These are phyloP conservation scores for Diacarnus erythraeanus DNA, from an alignment of 37 sponge, comb jelly and placozoan species.

Conservation along the genomic window DNA sequence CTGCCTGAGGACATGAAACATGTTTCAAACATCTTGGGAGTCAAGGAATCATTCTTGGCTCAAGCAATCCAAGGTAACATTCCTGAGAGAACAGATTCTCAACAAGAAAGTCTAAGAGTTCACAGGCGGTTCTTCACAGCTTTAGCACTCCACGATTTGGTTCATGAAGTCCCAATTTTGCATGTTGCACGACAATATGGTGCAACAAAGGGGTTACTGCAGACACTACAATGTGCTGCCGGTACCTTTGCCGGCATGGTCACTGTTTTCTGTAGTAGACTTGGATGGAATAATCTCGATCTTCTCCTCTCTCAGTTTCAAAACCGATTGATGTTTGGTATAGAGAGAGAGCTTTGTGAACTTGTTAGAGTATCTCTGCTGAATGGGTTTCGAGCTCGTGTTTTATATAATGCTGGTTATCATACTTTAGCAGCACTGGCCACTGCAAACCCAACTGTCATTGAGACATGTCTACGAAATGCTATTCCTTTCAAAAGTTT, in stretches of 20 bases:
- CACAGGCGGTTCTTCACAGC: constrained; percentile 91
- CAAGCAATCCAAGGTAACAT: constrained; percentile 71
- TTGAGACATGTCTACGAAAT: constrained; percentile 74
- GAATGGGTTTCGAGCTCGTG: constrained; percentile 86
- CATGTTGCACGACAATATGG: constrained; percentile 79
- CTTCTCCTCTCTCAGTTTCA: constrained; percentile 96
- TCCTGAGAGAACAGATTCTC: constrained; percentile 49
- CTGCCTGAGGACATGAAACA: constrained; percentile 80
- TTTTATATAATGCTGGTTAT: constrained; percentile 92
- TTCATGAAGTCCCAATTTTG: constrained; percentile 84
- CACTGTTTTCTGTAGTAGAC: constrained; percentile 88
- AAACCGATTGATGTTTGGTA: constrained; percentile 88
- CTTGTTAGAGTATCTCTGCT: constrained; percentile 86
- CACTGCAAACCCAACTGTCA: constrained; percentile 61
- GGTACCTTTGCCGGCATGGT: constrained; percentile 98
- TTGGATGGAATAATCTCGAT: constrained; percentile 90
- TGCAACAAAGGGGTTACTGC: constrained; percentile 86
- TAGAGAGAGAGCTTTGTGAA: constrained; percentile 93
- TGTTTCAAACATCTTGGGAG: constrained; percentile 87
- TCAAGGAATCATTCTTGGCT: constrained; percentile 84
- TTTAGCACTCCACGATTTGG: constrained; percentile 88
- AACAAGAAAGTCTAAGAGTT: constrained; percentile 46
- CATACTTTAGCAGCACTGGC: constrained; percentile 85
- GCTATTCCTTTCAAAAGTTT: constrained; percentile 85
- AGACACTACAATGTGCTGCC: constrained; percentile 90